These are phyloP conservation scores for Danio aesculapii DNA, from an alignment of 2,797 vertebrate genomes.

Conservation along the genomic window DNA sequence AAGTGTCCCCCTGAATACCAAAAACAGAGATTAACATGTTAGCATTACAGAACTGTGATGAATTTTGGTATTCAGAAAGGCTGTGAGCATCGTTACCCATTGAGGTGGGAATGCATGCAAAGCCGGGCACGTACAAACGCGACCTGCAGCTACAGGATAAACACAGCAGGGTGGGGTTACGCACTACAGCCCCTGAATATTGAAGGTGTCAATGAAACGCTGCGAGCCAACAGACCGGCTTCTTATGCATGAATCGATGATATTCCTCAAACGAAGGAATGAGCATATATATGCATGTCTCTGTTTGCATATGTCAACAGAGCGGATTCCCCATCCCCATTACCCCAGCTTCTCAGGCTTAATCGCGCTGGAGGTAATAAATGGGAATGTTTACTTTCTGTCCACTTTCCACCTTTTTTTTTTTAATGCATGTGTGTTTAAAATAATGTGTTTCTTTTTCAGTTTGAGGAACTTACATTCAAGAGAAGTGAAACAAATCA, in stretches of 20 bases:
- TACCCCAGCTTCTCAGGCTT: conserved; percentile 6
- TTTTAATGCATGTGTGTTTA: too few species aligned
- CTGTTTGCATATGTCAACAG: conserved; percentile 41
- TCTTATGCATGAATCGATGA: conserved; percentile 28
- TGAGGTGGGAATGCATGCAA: conserved; percentile 2
- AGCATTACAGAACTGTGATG: background rate
- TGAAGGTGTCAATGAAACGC: conserved; percentile 25
- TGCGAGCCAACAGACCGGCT: conserved; percentile 16
- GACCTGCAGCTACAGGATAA: conserved; percentile 37
- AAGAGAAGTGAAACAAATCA: too few species aligned
- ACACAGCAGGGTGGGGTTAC: conserved; percentile 21
- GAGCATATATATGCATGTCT: background rate
- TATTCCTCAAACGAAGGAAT: background rate
- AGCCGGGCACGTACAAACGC: background rate
- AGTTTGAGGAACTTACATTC: too few species aligned
- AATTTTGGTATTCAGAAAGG: conserved; percentile 25
- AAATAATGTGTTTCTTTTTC: too few species aligned
- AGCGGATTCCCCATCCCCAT: conserved; percentile 19
- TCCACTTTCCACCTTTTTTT: background rate
- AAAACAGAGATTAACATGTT: background rate
- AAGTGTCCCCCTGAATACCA: background rate
- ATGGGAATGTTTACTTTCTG: conserved; percentile 36
- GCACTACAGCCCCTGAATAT: conserved; percentile 18
- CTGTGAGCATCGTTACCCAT: conserved; percentile 11
- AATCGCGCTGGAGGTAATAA: conserved; percentile 38